phyloP scores from a whole-genome alignment of 2,888 invertebrate species.

The Hemicrepidius hirtus region DNA sequence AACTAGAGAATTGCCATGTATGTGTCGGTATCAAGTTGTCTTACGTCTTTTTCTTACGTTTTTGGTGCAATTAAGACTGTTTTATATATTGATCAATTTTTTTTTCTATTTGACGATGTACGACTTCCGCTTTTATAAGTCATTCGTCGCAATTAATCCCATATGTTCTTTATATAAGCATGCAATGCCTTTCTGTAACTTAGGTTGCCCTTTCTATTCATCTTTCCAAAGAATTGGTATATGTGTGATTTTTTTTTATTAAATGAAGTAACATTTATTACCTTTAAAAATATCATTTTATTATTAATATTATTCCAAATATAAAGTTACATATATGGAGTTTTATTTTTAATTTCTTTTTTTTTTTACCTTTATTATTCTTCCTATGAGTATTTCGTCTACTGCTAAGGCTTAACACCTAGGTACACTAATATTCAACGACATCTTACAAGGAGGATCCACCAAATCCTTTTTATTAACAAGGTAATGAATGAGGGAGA shows the following conservation, averaged over 20 bases:
- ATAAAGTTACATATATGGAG: slow-evolving; percentile 47
- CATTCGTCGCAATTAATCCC: slow-evolving; percentile 29
- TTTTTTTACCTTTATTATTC: too few species aligned
- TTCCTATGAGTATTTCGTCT: too few species aligned
- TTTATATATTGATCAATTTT: slow-evolving; percentile 59
- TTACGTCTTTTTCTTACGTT: slow-evolving; percentile 52
- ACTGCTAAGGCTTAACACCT: too few species aligned
- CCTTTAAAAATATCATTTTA: slow-evolving; percentile 59
- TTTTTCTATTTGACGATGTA: slow-evolving; percentile 37
- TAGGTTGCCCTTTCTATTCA: slow-evolving; percentile 57
- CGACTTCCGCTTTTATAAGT: slow-evolving; percentile 35
- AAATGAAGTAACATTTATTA: slow-evolving; percentile 59
- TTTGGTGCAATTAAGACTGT: slow-evolving; percentile 72
- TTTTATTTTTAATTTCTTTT: slow-evolving; percentile 1
- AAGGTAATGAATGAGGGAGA: too few species aligned
- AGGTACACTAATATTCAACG: too few species aligned
- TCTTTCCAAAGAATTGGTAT: slow-evolving; percentile 71
- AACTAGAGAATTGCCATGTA: slow-evolving; percentile 50
- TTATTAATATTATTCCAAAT: slow-evolving; percentile 57
- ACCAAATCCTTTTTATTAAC: too few species aligned
- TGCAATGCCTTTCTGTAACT: slow-evolving; percentile 53
- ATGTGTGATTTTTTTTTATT: slow-evolving; percentile 69
- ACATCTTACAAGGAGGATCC: too few species aligned
- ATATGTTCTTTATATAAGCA: slow-evolving; percentile 46
- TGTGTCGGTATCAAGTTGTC: slow-evolving; percentile 41